Percentiles rank a stretch among this genome's conserved stretches.
Conservation (phyloP, 2,797 vertebrate species). For the Microhierax caerulescens region DNA sequence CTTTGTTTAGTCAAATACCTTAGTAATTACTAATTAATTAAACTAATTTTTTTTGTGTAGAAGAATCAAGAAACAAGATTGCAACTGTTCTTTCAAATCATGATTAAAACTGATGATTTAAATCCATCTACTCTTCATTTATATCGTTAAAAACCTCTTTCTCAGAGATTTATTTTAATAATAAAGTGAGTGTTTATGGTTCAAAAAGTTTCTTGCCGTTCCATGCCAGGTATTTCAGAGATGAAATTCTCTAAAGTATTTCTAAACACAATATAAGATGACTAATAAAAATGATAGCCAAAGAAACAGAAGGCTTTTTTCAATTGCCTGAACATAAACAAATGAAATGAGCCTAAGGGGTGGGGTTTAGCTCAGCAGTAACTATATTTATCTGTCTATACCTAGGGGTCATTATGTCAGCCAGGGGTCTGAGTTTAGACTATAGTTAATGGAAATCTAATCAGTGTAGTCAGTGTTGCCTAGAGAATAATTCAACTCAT, state of each 20-base stretch:
- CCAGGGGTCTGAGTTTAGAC: not conserved
- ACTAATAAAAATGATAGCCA: not conserved
- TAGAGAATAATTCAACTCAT: not conserved
- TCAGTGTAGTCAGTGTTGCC: not conserved
- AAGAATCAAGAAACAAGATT: not conserved
- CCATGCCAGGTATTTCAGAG: not conserved
- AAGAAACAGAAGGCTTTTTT: not conserved
- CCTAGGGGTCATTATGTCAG: not conserved
- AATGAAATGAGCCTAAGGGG: not conserved
- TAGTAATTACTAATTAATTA: not conserved
- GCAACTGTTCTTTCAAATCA: not conserved
- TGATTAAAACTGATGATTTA: not conserved
- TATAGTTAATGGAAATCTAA: not conserved
- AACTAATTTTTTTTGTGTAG: not conserved
- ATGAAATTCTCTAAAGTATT: not conserved
- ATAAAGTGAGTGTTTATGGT: not conserved
- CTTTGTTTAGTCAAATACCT: not conserved
- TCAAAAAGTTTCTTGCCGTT: not conserved
- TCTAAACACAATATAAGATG: not conserved
- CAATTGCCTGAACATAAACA: not conserved
- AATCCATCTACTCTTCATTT: not conserved
- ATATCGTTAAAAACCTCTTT: not conserved
- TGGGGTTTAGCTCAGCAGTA: not conserved
- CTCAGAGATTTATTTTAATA: not conserved
- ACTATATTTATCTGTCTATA: not conserved